Percentiles rank a stretch among this genome's conserved stretches.
Conservation (phyloP, 2,888 invertebrate genomes). For the Drosophila putrida region DNA sequence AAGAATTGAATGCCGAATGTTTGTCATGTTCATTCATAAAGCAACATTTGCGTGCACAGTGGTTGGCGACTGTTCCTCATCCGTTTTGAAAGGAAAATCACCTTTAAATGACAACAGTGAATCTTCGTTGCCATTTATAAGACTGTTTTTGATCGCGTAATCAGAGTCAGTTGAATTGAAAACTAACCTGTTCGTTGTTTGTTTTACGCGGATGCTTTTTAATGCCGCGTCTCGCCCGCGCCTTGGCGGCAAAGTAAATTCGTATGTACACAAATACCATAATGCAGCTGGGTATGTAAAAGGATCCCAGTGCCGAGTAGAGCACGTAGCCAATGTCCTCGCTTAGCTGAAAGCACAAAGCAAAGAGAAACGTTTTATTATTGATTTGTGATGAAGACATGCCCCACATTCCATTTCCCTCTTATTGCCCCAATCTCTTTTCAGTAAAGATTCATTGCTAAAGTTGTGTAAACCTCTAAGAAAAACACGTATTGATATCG, state of each 20-base stretch:
- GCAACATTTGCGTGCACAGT: slow-evolving; percentile 56
- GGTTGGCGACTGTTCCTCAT: slow-evolving; percentile 19
- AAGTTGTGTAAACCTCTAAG: slow-evolving; percentile 8
- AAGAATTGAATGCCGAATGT: slow-evolving; percentile 4
- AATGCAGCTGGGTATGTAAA: slow-evolving; percentile 99
- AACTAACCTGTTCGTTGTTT: slow-evolving; percentile 85
- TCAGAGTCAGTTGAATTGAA: not conserved
- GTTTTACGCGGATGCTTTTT: slow-evolving; percentile 90
- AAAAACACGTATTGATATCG: slow-evolving; percentile 5
- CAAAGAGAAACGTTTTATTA: slow-evolving; percentile 25
- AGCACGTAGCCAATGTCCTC: slow-evolving; percentile 99
- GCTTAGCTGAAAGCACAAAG: slow-evolving; percentile 90
- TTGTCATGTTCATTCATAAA: slow-evolving; percentile 57
- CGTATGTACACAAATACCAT: slow-evolving; percentile 99
- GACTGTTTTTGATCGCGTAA: not conserved
- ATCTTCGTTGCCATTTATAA: slow-evolving; percentile 44
- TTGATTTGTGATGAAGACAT: slow-evolving; percentile 18
- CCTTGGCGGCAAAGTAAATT: slow-evolving; percentile 98
- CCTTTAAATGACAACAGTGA: slow-evolving; percentile 15
- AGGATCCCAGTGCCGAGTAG: slow-evolving; percentile 98
- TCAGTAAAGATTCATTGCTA: slow-evolving; percentile 7
- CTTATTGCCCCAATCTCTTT: slow-evolving; percentile 4
- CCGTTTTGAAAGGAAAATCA: slow-evolving; percentile 17
- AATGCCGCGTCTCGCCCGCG: slow-evolving; percentile 94
- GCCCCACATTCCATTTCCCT: not conserved